phyloP scores from a whole-genome alignment of 2,113 vertebrate genomes.

The Murina feae region DNA sequence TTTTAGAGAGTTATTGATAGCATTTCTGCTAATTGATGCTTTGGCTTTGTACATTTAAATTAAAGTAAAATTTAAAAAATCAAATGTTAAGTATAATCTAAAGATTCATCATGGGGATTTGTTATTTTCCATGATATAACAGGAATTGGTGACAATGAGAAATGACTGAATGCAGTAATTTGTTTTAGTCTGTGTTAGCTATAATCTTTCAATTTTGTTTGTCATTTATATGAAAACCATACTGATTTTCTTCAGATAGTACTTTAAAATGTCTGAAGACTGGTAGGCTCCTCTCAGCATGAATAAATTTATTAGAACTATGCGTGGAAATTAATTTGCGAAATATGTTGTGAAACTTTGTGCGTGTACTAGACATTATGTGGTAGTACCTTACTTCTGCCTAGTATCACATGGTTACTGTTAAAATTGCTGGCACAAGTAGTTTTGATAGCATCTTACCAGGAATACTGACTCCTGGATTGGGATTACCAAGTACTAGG shows the following conservation, averaged over 20 bases:
- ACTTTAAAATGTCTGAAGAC: constrained; percentile 11
- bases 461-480: not conserved
- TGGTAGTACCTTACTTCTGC: not conserved
- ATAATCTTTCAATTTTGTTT: constrained; percentile 1
- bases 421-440: not conserved
- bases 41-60: constrained; percentile 13
- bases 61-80: constrained; percentile 1
- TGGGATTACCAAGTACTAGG: not conserved
- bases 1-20: not conserved
- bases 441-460: not conserved
- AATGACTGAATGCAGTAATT: not conserved
- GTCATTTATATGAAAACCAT: not conserved
- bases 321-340: constrained; percentile 3
- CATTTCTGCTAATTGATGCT: constrained; percentile 26
- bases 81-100: not conserved
- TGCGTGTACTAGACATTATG: not conserved
- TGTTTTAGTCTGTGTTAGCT: not conserved
- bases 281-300: not conserved
- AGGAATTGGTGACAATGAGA: not conserved
- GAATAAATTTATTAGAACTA: constrained; percentile 27
- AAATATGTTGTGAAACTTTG: constrained; percentile 10
- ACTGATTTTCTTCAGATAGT: constrained; percentile 15
- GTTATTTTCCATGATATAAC: not conserved
- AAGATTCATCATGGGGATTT: not conserved
- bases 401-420: not conserved